These are phyloP conservation scores for Nasonia longicornis DNA, from an alignment of 1,140 invertebrate species.

Conservation along the genomic window DNA sequence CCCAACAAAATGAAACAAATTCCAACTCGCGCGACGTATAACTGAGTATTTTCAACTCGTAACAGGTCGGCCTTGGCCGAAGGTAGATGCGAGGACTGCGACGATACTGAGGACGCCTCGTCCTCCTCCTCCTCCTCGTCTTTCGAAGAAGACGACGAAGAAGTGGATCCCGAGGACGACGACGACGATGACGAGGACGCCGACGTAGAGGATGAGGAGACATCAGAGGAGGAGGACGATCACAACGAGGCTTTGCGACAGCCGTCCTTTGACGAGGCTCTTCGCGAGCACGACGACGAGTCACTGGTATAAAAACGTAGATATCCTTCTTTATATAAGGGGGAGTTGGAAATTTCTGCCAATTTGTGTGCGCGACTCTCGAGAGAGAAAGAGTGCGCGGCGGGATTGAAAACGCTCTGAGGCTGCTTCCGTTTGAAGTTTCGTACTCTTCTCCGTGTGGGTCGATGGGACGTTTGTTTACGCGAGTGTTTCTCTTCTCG, in stretches of 20 bases:
- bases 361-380: no score
- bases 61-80: not conserved
- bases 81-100: constrained; percentile 7
- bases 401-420: not conserved
- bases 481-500: not conserved
- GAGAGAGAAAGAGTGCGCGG: no score
- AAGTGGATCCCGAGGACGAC: not conserved
- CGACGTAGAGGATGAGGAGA: constrained; percentile 14
- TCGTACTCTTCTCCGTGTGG: no score
- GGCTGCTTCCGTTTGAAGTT: not conserved
- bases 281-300: constrained; percentile 24
- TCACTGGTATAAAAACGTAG: not conserved
- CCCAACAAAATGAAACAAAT: no score
- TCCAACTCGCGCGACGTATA: no score
- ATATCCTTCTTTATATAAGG: no score
- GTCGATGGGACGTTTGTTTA: not conserved
- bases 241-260: not conserved
- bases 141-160: not conserved
- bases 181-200: constrained; percentile 15
- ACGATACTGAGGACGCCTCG: constrained; percentile 10
- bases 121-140: not conserved
- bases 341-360: no score
- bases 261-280: not conserved
- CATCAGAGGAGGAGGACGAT: constrained; percentile 32
- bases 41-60: not conserved